Conservation (phyloP, 2,888 invertebrate genomes). For the Hirudinaria manillensis region DNA sequence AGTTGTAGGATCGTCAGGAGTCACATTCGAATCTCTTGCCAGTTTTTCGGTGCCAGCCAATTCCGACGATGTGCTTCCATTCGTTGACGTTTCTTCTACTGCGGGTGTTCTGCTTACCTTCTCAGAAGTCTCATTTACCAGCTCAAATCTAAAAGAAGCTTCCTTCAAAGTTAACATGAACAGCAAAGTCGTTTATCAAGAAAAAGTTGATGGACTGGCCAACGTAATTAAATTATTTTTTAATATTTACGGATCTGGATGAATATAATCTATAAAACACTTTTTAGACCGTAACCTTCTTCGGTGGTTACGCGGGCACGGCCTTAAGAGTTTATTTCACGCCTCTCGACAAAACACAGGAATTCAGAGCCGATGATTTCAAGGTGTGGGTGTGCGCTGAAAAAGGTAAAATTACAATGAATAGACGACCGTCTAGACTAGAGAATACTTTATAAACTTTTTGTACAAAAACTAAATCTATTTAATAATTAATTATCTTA, state of each 20-base stretch:
- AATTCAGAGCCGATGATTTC: not conserved
- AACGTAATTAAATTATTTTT: not conserved
- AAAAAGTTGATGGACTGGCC: not conserved
- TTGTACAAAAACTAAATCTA: no score
- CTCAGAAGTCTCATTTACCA: not conserved
- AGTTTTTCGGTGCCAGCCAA: not conserved
- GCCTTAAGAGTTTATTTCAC: not conserved
- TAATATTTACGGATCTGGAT: not conserved
- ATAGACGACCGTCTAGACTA: no score
- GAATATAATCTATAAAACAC: not conserved
- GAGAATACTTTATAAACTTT: no score
- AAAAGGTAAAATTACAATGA: not conserved
- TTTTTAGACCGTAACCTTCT: not conserved
- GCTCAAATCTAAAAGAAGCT: not conserved
- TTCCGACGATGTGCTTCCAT: not conserved
- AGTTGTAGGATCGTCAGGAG: not conserved
- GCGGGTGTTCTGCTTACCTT: not conserved
- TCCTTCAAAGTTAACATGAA: not conserved
- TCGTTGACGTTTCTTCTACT: not conserved
- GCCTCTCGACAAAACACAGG: not conserved
- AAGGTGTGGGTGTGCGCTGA: conserved; percentile 4
- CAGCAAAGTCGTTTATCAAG: not conserved
- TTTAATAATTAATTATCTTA: no score
- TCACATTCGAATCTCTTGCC: not conserved
- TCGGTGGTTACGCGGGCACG: not conserved